Evolutionary conservation across 1,140 invertebrate species (phyloP), one percentile per base, ranked within the genome.

Genomic region (Grapholita molesta): DNA sequence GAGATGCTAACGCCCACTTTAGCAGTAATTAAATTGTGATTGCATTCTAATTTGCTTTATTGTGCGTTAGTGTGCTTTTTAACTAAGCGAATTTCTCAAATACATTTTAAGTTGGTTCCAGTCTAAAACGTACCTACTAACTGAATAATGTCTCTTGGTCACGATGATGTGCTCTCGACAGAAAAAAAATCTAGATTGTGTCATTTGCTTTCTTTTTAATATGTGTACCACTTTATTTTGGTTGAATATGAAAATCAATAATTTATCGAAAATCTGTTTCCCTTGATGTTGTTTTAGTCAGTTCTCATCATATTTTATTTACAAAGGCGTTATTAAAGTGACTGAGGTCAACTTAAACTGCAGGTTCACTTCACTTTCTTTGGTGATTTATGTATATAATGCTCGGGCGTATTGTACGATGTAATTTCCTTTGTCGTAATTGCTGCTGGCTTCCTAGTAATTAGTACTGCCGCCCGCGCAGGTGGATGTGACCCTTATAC

Each of bases 361-460:
- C 30, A 66, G 32, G 38, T 25, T 25, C 42, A 21, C 57, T 71
- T 73, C 70, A 80, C 79, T 83, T 81, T 83, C 79, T 67, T 77
- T 69, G 73, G 70, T 82, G 76, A 80, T 79, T 79, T 76, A 77
- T 71, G 68, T 67, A 53, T n/a, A n/a, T n/a, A n/a, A n/a, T n/a
- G n/a, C n/a, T n/a, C 35, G 35, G 66, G 64, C 78, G 73, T 78
- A 76, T 73, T 57, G 70, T 73, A 69, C 70, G 66, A 75, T 33
- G 73, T 80, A 75, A 80, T 77, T 85, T 76, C 67, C 69, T 71
- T 72, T 74, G 68, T 57, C 66, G 75, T 79, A 80, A 83, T 85
- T 83, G 78, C 71, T 69, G 66, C 57, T 73, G 55, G 69, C 76
- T 82, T 83, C 75, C 73, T 75, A 73, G 74, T 79, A 73, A 73